Evolutionary conservation across 2,797 vertebrate genomes (phyloP).

Genomic region (Lemur catta): DNA sequence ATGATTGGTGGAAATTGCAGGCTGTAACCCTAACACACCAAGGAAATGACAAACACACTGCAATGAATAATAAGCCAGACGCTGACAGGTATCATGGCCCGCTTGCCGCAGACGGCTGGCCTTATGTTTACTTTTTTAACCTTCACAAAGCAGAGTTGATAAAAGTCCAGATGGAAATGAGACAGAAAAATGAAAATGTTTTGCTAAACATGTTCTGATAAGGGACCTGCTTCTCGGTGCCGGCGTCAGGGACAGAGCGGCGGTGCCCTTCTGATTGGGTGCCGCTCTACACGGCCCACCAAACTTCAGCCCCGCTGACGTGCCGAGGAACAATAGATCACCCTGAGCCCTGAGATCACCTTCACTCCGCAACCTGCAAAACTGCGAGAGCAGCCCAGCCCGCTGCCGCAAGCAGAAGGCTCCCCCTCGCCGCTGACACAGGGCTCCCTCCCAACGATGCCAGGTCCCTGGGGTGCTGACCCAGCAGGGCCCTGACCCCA

Average conservation of each 20-base stretch:
- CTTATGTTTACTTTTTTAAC: not conserved
- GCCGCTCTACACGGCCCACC: not conserved
- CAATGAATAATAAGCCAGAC: not conserved
- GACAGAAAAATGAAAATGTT: slow-evolving; percentile 47
- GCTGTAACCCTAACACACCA: slow-evolving; percentile 66
- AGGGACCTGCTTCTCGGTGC: not conserved
- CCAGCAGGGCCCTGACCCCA: no score
- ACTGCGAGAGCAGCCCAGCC: not conserved
- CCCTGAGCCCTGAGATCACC: accelerated
- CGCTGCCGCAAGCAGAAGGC: not conserved
- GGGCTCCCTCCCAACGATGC: not conserved
- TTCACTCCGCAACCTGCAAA: not conserved
- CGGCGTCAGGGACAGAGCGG: accelerated
- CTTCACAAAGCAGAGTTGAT: not conserved
- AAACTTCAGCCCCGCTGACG: accelerated
- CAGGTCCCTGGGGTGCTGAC: not conserved
- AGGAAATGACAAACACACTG: not conserved
- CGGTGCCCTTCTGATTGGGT: accelerated
- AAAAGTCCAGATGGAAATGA: not conserved
- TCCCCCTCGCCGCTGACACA: accelerated
- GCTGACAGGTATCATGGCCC: not conserved
- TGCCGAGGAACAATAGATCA: not conserved
- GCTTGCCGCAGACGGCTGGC: not conserved
- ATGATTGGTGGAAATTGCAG: slow-evolving; percentile 85
- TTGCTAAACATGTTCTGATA: not conserved